Evolutionary conservation across 2,888 invertebrate genomes (phyloP), one percentile per base, ranked within the genome.

Genomic region (Tipula helvola): DNA sequence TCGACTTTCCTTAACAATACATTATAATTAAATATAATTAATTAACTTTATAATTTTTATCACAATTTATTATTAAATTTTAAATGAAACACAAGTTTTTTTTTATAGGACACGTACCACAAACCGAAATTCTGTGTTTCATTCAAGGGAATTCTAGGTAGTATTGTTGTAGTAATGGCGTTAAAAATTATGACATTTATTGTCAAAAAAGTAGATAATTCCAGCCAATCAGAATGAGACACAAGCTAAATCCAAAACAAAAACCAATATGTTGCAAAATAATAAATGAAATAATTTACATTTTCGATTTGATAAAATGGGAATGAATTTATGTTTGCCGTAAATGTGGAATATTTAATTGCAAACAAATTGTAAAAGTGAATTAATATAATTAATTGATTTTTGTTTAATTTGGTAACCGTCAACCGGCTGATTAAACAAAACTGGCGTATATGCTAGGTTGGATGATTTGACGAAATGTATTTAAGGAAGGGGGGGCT

Each of bases 141-240:
- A 71, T 71, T 71, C 71, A 71, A 71, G n/a, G 52, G 52, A 52
- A 52, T 52, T 52, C 3, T 52, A 8, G 52, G 52, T 52, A 44
- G 16, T 57, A 39, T 5, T 39, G 39, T 39, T 7, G 39, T 39
- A 71, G 28, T 71, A 71, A 71, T 71, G 71, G 71, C 71, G 71
- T 28, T 71, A 2, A 71, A 71, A 71, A 71, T 10, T 28, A 71
- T 71, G 71, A 71, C 71, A 71, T 71, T 71, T 28, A n/a, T 57
- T 71, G 71, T 71, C 71, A 71, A 71, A 71, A 7, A 16, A 44
- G 10, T 10, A 44, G 10, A 12, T 44, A 10, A 1, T 10, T 71
- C 28, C 36, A 39, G 16, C 86, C 86, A 86, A 86, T 86, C 86
- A 86, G 39, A 86, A 86, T n/a, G 52, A 86, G 86, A 36, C 86